A percentile compares a stretch with the other conserved stretches of the same genome.
Conservation (phyloP, 2,113 vertebrate genomes). For the Sebastes schlegelii region DNA sequence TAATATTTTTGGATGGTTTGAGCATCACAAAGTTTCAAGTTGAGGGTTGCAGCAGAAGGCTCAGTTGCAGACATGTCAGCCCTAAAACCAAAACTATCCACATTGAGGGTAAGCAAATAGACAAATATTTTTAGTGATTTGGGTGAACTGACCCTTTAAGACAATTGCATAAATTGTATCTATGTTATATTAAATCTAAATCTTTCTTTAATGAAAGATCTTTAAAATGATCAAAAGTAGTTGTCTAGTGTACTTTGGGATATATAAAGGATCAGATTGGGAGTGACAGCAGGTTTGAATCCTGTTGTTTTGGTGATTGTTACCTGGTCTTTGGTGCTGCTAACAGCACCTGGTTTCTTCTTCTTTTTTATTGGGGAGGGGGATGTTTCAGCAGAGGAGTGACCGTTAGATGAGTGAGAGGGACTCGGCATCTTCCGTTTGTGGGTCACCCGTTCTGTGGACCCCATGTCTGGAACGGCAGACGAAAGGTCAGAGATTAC, state of each 20-base stretch:
- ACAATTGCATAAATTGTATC: neutral
- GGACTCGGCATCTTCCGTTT: conserved; percentile 96
- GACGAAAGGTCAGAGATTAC: conserved; percentile 31
- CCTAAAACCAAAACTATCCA: neutral
- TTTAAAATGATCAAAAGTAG: neutral
- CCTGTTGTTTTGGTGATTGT: neutral
- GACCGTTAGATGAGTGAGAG: conserved; percentile 95
- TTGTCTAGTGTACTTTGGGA: neutral
- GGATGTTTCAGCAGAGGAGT: conserved; percentile 93
- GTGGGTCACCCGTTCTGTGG: conserved; percentile 88
- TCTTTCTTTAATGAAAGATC: neutral
- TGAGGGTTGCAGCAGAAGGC: neutral
- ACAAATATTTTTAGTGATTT: neutral
- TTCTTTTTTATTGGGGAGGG: conserved; percentile 96
- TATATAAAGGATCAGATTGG: neutral
- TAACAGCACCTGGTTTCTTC: conserved; percentile 96
- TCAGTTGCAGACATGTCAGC: neutral
- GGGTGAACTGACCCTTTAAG: neutral
- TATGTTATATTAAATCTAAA: neutral
- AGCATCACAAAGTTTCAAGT: neutral
- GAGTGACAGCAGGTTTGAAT: neutral
- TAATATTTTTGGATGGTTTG: neutral
- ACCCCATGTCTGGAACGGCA: conserved; percentile 87
- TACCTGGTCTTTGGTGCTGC: conserved; percentile 98
- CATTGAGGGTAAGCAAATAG: neutral